These are phyloP conservation scores for Luscinia luscinia DNA, from an alignment of 2,797 vertebrate species.

Conservation along the genomic window DNA sequence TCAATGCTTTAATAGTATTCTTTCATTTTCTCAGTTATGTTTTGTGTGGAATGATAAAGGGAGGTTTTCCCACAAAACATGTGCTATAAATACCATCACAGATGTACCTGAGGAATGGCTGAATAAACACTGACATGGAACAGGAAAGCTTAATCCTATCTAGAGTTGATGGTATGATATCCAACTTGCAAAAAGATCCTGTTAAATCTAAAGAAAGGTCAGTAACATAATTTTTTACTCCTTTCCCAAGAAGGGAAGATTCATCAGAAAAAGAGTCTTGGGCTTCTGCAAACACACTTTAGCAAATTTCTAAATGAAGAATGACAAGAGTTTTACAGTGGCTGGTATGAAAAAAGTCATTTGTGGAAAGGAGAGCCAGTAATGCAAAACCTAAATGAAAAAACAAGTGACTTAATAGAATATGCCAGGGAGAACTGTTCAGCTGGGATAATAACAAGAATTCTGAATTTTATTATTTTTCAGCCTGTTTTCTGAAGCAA, in stretches of 20 bases:
- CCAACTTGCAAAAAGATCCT: conserved; percentile 14
- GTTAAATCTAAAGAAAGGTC: conserved; percentile 70
- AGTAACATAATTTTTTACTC: conserved; percentile 60
- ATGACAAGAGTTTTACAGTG: conserved; percentile 32
- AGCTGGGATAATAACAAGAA: background rate
- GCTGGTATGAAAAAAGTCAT: conserved; percentile 53
- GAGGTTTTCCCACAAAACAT: background rate
- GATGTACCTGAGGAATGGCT: background rate
- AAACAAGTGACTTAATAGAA: conserved; percentile 39
- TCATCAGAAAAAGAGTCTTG: background rate
- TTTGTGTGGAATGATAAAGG: background rate
- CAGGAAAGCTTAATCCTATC: background rate
- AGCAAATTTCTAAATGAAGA: conserved; percentile 60
- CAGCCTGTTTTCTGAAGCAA: background rate
- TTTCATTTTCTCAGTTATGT: background rate
- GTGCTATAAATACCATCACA: background rate
- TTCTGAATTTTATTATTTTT: background rate
- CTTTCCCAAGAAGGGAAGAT: conserved; percentile 26
- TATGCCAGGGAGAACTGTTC: conserved; percentile 9
- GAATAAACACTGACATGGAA: background rate
- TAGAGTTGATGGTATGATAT: background rate
- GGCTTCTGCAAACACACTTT: conserved; percentile 42
- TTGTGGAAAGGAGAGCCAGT: conserved; percentile 5
- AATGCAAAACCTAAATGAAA: conserved; percentile 23
- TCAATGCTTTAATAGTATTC: background rate